These are phyloP conservation scores for Leptobrachium leishanense DNA, from an alignment of 2,113 vertebrate species.

Conservation along the genomic window DNA sequence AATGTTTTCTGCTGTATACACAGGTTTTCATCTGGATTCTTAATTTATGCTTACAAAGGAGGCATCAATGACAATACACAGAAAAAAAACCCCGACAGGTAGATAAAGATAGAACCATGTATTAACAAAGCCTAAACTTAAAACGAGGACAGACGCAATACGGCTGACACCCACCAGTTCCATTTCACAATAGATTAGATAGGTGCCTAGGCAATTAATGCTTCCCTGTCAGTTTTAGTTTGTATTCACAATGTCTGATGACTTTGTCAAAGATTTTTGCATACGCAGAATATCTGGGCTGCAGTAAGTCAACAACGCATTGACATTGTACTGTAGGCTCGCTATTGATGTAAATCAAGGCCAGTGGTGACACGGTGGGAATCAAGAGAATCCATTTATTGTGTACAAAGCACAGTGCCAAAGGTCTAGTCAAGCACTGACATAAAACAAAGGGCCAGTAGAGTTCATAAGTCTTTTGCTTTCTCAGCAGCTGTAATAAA, in stretches of 20 bases:
- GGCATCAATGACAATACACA: too few species aligned
- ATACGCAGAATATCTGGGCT: slow-evolving; percentile 36
- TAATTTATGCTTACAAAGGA: too few species aligned
- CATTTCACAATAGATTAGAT: slow-evolving; percentile 31
- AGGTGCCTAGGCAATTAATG: slow-evolving; percentile 35
- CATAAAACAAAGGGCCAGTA: slow-evolving; percentile 41
- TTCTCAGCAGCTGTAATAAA: slow-evolving; percentile 39
- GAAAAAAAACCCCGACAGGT: too few species aligned
- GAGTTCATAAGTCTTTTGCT: slow-evolving; percentile 42
- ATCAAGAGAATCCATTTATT: slow-evolving; percentile 46
- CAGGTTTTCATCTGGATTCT: too few species aligned
- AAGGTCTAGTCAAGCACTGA: slow-evolving; percentile 44
- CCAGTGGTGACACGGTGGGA: slow-evolving; percentile 34
- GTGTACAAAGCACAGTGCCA: slow-evolving; percentile 45
- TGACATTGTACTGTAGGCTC: slow-evolving; percentile 38
- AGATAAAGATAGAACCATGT: too few species aligned
- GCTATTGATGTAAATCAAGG: slow-evolving; percentile 46
- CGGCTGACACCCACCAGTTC: slow-evolving; percentile 13
- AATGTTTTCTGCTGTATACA: too few species aligned
- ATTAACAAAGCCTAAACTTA: too few species aligned
- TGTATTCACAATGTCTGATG: slow-evolving; percentile 38
- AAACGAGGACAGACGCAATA: background rate
- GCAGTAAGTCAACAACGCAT: slow-evolving; percentile 16
- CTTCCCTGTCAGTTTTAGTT: slow-evolving; percentile 38
- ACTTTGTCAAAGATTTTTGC: slow-evolving; percentile 47